phyloP scores from a whole-genome alignment of 2,113 vertebrate genomes.

The Paratilapia polleni region DNA sequence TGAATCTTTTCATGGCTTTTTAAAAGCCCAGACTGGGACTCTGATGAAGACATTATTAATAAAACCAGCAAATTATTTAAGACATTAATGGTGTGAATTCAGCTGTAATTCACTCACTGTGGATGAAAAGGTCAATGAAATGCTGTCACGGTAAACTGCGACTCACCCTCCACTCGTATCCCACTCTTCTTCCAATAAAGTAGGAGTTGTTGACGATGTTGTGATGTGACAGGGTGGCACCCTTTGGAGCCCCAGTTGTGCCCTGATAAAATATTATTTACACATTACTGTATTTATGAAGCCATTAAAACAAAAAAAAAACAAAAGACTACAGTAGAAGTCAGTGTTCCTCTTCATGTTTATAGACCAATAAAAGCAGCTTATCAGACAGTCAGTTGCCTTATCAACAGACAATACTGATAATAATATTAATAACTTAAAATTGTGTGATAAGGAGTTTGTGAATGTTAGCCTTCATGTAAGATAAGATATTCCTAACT shows the following conservation, averaged over 20 bases:
- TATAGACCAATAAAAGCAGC: too few relatives aligned
- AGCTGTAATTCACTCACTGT: neutral
- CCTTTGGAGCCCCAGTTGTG: slow-evolving; percentile 93
- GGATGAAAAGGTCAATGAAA: neutral
- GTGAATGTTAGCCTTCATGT: too few relatives aligned
- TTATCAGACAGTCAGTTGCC: too few relatives aligned
- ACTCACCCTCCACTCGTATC: slow-evolving; percentile 82
- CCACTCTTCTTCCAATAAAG: slow-evolving; percentile 81
- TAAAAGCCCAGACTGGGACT: neutral
- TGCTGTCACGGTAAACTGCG: too few relatives aligned
- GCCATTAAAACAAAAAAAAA: too few relatives aligned
- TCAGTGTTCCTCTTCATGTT: too few relatives aligned
- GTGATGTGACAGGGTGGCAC: slow-evolving; percentile 89
- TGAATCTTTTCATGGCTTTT: neutral
- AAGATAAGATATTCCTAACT: too few relatives aligned
- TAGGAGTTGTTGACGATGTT: slow-evolving; percentile 92
- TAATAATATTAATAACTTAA: too few relatives aligned
- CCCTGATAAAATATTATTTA: slow-evolving; percentile 79
- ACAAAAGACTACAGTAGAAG: neutral
- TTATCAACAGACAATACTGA: too few relatives aligned
- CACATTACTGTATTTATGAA: neutral
- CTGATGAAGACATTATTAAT: neutral
- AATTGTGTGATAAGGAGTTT: too few relatives aligned
- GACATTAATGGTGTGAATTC: neutral
- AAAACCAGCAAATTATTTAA: too few relatives aligned